Percentiles rank a stretch among this genome's conserved stretches.
These are phyloP conservation scores for Pseudonaja textilis DNA, from an alignment of 2,113 vertebrate species.

Conservation along the genomic window DNA sequence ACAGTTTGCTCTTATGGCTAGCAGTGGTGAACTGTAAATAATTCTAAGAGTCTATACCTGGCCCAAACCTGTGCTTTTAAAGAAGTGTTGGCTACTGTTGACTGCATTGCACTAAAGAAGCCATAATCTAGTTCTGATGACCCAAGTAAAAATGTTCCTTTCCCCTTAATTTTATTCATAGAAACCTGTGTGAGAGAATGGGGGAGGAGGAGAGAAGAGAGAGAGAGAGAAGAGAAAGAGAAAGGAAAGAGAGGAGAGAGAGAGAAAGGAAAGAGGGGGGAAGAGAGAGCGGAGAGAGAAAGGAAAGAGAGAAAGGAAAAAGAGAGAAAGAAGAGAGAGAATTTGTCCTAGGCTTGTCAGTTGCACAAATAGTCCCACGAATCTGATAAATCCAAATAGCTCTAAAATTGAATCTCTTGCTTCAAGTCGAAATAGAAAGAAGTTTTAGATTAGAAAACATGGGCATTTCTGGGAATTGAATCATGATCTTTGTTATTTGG, in stretches of 20 bases:
- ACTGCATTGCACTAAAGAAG: conserved; percentile 61
- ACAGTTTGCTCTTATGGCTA: conserved; percentile 67
- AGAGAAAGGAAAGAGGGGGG: background rate
- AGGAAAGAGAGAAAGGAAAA: background rate
- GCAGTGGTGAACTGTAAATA: conserved; percentile 72
- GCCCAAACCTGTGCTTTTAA: conserved; percentile 69
- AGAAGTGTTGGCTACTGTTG: conserved; percentile 61
- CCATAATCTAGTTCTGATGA: conserved; percentile 60
- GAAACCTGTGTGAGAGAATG: conserved; percentile 36
- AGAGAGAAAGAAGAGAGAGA: background rate
- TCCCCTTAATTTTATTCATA: conserved; percentile 52
- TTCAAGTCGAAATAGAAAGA: background rate
- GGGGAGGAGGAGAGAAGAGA: fast-evolving
- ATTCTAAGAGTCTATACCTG: conserved; percentile 65
- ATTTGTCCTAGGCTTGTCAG: too few species aligned
- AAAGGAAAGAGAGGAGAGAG: too few species aligned
- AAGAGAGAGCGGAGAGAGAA: background rate
- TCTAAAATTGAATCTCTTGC: background rate
- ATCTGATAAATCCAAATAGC: background rate
- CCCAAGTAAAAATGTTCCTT: conserved; percentile 62
- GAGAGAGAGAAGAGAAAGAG: background rate
- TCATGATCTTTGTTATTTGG: background rate
- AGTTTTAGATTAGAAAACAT: background rate
- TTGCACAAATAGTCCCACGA: background rate
- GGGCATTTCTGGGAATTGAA: background rate